Evolutionary conservation across 2,888 invertebrate genomes (phyloP).

Genomic region (Melanchra persicariae): DNA sequence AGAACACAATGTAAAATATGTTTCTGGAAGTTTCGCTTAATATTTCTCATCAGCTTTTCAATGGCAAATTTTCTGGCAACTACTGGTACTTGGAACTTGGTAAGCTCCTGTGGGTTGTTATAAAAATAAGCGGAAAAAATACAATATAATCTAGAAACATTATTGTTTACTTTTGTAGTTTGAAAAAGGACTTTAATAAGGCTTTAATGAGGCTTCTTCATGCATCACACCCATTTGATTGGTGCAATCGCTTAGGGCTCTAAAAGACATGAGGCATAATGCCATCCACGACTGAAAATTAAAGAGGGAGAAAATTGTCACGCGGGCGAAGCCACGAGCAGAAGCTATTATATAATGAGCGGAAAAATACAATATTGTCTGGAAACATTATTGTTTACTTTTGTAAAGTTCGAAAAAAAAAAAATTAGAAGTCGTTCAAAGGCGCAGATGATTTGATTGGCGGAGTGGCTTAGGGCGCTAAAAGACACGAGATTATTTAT

Average conservation of each 20-base stretch:
- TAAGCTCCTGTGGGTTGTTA: slow-evolving; percentile 24
- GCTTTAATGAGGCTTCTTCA: too few species aligned
- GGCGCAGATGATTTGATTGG: not conserved
- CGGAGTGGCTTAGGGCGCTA: too few species aligned
- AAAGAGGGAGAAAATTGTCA: too few species aligned
- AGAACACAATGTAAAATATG: not conserved
- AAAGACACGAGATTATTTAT: not conserved
- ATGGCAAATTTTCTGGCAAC: slow-evolving; percentile 35
- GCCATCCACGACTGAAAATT: too few species aligned
- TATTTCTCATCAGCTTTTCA: slow-evolving; percentile 33
- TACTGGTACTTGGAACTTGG: too few species aligned
- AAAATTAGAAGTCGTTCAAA: not conserved
- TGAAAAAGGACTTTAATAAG: not conserved
- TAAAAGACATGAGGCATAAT: too few species aligned
- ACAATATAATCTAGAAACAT: too few species aligned
- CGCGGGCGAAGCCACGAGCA: too few species aligned
- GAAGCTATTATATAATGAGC: not conserved
- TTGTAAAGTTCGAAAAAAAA: not conserved
- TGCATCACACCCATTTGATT: too few species aligned
- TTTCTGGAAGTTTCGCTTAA: slow-evolving; percentile 24
- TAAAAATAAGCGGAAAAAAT: slow-evolving; percentile 7
- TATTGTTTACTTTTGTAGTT: too few species aligned
- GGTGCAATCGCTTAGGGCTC: too few species aligned
- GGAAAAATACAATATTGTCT: not conserved
- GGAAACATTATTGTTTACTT: not conserved